Conservation (phyloP, 2,797 vertebrate genomes). For the Halcyon chelicuti region DNA sequence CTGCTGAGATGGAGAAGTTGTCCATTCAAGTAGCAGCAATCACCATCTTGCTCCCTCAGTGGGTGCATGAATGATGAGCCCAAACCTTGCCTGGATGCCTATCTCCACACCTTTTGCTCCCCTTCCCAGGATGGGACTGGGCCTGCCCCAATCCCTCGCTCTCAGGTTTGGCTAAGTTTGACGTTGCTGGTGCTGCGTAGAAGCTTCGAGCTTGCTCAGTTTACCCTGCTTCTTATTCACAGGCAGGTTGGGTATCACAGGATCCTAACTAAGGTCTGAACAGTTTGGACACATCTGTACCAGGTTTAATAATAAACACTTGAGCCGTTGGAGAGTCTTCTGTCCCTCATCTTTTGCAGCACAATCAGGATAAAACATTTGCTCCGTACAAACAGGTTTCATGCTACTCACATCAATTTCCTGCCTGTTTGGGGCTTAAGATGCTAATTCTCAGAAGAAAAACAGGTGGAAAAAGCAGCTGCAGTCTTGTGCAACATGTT, state of each 20-base stretch:
- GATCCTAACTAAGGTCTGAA: background rate
- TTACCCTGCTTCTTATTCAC: background rate
- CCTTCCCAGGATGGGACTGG: background rate
- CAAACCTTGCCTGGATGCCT: background rate
- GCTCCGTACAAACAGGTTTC: background rate
- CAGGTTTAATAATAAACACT: background rate
- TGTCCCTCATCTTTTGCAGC: background rate
- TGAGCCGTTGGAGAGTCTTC: background rate
- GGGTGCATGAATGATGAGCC: background rate
- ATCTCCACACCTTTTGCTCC: background rate
- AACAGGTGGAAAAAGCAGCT: conserved; percentile 26
- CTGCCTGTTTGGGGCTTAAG: background rate
- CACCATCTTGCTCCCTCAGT: background rate
- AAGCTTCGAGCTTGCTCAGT: background rate
- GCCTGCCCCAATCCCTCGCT: background rate
- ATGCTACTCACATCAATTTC: background rate
- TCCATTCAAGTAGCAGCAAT: background rate
- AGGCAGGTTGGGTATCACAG: background rate
- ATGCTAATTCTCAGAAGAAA: background rate
- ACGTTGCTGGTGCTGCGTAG: background rate
- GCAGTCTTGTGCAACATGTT: background rate
- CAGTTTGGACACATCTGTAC: background rate
- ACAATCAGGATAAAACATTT: background rate
- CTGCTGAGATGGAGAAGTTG: background rate
- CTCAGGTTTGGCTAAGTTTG: background rate